Base-by-base conservation (phyloP, 2,888 invertebrate genomes). In the Augiades crinisus region DNA sequence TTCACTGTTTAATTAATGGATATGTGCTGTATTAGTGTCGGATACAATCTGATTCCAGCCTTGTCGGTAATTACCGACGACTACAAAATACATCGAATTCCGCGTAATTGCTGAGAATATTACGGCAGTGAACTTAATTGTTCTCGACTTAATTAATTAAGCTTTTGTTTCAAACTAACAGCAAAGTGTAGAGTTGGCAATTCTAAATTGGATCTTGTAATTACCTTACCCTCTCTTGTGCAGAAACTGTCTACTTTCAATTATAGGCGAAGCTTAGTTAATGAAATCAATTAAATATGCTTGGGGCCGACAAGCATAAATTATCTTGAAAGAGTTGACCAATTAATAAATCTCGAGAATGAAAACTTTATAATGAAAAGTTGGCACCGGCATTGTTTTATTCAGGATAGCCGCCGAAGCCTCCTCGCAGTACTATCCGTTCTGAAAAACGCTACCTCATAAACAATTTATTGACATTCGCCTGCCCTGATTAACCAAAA, bases 131-230 rank as follows among this genome's bases (percentile, higher is more conserved):
- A 86, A 83, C 86, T 88, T 88, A 89, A 89, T 89, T 89, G 89
- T 89, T 89, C 86, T 85, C 85, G 86, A 86, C 87, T 87, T 88
- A 89, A 89, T 89, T 89, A 89, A 88, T 89, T 89, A 88, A 89
- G 88, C 87, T 88, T 87, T 88, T 89, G 89, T 89, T 88, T 88
- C 87, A 86, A 89, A 89, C 89, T 89, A 88, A 85, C 88, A 86
- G 88, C 87, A 86, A 87, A 87, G 87, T 88, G 88, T 89, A 88
- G 86, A 89, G 86, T 87, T 87, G 88, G 88, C 88, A 89, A 88
- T 87, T 87, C 88, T 86, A 88, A 89, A 89, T 89, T 89, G 88
- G 88, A 87, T 89, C 88, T 87, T 86, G 88, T 89, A 89, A 89
- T 89, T 88, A 88, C 87, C 87, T 80, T 85, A 79, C 84, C 85